These are phyloP conservation scores for Temnopleurus reevesii DNA, from an alignment of 53 echinoderm and acorn worm species.

Conservation along the genomic window DNA sequence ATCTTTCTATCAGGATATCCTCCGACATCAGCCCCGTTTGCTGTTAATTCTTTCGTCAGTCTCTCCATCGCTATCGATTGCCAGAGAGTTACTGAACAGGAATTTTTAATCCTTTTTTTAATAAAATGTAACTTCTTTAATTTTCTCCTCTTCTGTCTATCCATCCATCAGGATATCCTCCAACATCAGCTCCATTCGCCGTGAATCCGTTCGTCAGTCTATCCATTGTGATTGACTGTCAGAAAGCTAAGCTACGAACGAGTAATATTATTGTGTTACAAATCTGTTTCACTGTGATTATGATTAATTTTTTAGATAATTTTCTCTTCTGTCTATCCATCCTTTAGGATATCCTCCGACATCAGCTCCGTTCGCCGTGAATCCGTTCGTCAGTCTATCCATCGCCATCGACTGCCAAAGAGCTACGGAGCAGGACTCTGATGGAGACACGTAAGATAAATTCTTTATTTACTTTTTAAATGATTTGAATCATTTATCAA, in stretches of 20 bases:
- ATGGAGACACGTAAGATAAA: slow-evolving; percentile 98
- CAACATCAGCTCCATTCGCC: neutral
- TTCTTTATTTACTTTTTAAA: no score
- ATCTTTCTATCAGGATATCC: neutral
- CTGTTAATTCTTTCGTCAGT: neutral
- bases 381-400: slow-evolving; percentile 84
- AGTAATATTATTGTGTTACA: no score
- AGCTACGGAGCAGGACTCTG: slow-evolving; percentile 88
- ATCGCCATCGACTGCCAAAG: slow-evolving; percentile 92
- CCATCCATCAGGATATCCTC: neutral
- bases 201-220: slow-evolving; percentile 84
- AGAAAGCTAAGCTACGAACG: slow-evolving; percentile 82
- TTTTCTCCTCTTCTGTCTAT: neutral
- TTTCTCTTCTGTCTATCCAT: neutral
- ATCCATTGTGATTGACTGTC: slow-evolving; percentile 88
- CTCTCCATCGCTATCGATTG: no score
- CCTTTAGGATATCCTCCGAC: slow-evolving; percentile 10
- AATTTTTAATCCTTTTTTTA: neutral
- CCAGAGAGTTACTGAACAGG: no score
- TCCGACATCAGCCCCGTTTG: neutral
- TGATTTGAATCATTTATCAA: no score
- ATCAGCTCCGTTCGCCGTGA: slow-evolving; percentile 33
- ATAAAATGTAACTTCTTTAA: neutral
- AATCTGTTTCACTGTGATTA: neutral
- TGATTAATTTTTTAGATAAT: no score